Base-by-base conservation (phyloP, 2,888 invertebrate species). In the Nasonovia ribisnigri region DNA sequence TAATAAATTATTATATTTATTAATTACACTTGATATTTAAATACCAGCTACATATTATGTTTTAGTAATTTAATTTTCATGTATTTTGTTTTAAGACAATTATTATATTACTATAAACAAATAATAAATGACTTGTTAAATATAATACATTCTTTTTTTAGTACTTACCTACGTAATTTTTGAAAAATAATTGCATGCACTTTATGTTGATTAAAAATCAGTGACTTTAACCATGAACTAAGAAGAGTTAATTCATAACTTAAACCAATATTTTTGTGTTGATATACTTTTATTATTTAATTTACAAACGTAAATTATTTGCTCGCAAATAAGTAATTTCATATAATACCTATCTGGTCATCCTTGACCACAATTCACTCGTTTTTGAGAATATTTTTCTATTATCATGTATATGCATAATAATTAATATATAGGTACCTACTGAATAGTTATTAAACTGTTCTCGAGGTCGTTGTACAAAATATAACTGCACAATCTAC, bases 301-400 rank as follows among this genome's bases (percentile, higher is more conserved):
- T 36, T 20, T 77, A 77, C 77, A 77, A 77, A 77, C 20, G 20
- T 36, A 36, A 36, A 8, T 36, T 36, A 20, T 20, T 20, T 77
- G 8, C 36, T 77, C 20, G 20, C 36, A 36, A 77, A 77, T 20
- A 77, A 77, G 77, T 77, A 8, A 42, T 77, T 77, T 20, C 3
- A 77, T 36, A 77, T 36, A 20, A 8, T 77, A 77, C 10, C 84
- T 84, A 77, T 13, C 84, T 84, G 24, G 84, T 43, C 29, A 43
- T 84, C 84, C 84, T 84, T 84, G 84, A 84, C 84, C 84, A 43
- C 20, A 84, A 84, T 43, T 43, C 43, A 84, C 43, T 84, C 43
- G 84, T 24, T 84, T 43, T 84, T 24, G 6, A 84, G 26, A 84
- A 84, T 84, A 84, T 26, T 84, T 84, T 84, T 42, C 43, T 84